phyloP scores from a whole-genome alignment of 2,888 invertebrate genomes.

The Sericinus montela region DNA sequence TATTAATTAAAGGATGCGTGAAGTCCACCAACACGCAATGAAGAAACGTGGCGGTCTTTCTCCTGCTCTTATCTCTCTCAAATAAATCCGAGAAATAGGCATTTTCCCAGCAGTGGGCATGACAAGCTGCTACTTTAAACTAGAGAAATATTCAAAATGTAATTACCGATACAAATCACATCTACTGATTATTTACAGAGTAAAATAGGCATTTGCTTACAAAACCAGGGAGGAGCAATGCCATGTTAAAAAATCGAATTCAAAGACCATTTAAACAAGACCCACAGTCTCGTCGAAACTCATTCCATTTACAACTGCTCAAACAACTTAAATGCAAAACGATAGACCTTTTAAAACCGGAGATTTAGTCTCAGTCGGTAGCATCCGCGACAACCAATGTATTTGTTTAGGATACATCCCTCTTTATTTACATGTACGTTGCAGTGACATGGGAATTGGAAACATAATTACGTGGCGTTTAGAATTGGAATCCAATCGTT shows the following conservation, averaged over 20 bases:
- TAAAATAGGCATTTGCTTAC: not conserved
- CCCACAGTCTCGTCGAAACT: slow-evolving; percentile 23
- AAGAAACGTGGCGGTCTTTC: too few species aligned
- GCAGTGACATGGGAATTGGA: slow-evolving; percentile 36
- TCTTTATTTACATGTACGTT: slow-evolving; percentile 55
- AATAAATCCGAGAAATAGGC: too few species aligned
- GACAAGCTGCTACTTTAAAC: too few species aligned
- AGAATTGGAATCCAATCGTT: slow-evolving; percentile 42
- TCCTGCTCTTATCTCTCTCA: too few species aligned
- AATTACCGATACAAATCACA: not conserved
- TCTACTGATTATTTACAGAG: not conserved
- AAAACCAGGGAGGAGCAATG: slow-evolving; percentile 4
- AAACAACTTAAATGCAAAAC: slow-evolving; percentile 23
- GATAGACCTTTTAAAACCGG: slow-evolving; percentile 42
- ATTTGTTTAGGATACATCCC: slow-evolving; percentile 73
- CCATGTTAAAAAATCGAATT: slow-evolving; percentile 12
- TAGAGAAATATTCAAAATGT: too few species aligned
- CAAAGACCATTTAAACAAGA: slow-evolving; percentile 17
- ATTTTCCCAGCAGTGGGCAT: too few species aligned
- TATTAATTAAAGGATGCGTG: too few species aligned
- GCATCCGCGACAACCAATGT: slow-evolving; percentile 60
- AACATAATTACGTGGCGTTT: slow-evolving; percentile 38
- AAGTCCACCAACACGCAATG: too few species aligned
- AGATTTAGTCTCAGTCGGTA: slow-evolving; percentile 42
- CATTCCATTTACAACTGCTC: slow-evolving; percentile 9